phyloP scores from a whole-genome alignment of 1,140 invertebrate genomes.

The Atta cephalotes region DNA sequence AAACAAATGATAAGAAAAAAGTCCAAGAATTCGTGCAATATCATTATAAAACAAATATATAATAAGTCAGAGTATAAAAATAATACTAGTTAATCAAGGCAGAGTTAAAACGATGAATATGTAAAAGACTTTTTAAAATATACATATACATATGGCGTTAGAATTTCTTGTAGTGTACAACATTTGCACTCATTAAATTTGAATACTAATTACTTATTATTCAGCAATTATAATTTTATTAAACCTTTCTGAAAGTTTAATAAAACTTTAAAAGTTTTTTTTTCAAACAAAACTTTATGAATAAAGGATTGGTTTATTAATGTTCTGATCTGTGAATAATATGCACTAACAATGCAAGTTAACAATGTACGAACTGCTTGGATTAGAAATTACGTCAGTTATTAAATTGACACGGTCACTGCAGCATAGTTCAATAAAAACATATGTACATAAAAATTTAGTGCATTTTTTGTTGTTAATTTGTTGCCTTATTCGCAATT shows the following conservation, averaged over 20 bases:
- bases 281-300: background rate
- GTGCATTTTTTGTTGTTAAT: too few species aligned
- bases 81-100: too few species aligned
- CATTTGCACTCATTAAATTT: constrained; percentile 5
- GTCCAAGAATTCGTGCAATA: too few species aligned
- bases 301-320: background rate
- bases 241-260: background rate
- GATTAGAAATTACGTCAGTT: background rate
- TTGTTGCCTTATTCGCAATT: too few species aligned
- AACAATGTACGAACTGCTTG: background rate
- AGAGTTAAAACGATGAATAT: background rate
- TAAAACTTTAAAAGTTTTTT: background rate
- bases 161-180: background rate
- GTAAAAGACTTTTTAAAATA: constrained; percentile 10
- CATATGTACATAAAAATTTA: too few species aligned
- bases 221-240: constrained; percentile 11
- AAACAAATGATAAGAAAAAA: too few species aligned
- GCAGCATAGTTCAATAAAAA: too few species aligned
- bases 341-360: background rate
- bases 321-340: background rate
- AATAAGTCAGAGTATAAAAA: too few species aligned
- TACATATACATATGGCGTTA: background rate
- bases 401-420: too few species aligned
- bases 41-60: too few species aligned
- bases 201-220: background rate